A percentile compares a stretch with the other conserved stretches of the same genome.
Evolutionary conservation across 2,113 vertebrate species (phyloP).

Genomic region (Chamaetylas fuelleborni): DNA sequence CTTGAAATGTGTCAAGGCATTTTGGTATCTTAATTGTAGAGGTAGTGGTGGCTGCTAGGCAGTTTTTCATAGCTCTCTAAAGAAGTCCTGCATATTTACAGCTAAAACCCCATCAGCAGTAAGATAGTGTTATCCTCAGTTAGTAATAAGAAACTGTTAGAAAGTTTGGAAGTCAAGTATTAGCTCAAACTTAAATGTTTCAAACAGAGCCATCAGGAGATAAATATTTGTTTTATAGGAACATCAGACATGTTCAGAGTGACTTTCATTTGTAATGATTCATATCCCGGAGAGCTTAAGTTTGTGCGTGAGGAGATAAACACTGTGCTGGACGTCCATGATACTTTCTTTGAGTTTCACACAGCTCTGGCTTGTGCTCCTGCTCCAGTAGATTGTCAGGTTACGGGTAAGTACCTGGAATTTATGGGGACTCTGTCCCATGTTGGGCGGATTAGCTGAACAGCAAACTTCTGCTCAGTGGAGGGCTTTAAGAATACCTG

Average conservation of each 20-base stretch:
- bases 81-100: neutral
- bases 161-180: neutral
- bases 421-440: neutral
- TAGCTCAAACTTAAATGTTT: neutral
- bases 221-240: slow-evolving; percentile 67
- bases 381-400: slow-evolving; percentile 86
- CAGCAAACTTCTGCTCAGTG: neutral
- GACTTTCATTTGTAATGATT: slow-evolving; percentile 85
- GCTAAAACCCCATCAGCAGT: neutral
- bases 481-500: neutral
- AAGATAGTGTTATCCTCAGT: neutral
- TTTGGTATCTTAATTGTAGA: neutral
- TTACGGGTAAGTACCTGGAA: slow-evolving; percentile 74
- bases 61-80: neutral
- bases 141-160: neutral
- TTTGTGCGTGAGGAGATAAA: slow-evolving; percentile 83
- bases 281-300: slow-evolving; percentile 71
- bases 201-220: neutral
- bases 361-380: slow-evolving; percentile 88
- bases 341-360: slow-evolving; percentile 87
- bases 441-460: neutral
- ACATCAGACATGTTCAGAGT: slow-evolving; percentile 79
- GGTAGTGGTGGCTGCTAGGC: neutral
- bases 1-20: neutral
- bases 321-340: slow-evolving; percentile 57